phyloP scores from a whole-genome alignment of 64 coral and sea anemone genomes.

The Actinia tenebrosa region DNA sequence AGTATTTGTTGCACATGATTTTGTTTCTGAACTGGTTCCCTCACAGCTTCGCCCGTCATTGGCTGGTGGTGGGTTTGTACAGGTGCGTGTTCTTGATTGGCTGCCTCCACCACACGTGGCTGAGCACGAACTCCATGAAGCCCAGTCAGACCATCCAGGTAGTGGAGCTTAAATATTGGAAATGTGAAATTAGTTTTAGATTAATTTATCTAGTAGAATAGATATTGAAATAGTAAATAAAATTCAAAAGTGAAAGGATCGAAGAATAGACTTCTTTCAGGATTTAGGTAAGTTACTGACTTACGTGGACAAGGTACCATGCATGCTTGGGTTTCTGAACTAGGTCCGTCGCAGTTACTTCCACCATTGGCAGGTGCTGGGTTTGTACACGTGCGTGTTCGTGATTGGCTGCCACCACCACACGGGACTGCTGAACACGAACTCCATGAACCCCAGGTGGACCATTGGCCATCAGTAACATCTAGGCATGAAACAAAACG shows the following conservation, averaged over 20 bases:
- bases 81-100: neutral
- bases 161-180: no score
- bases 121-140: neutral
- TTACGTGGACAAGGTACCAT: neutral
- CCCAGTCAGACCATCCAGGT: neutral
- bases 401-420: conserved; percentile 19
- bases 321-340: neutral
- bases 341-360: no score
- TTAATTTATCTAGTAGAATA: no score
- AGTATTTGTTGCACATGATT: conserved; percentile 18
- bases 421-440: conserved; percentile 2
- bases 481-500: no score
- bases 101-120: conserved; percentile 20
- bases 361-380: conserved; percentile 5
- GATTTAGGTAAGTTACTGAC: neutral
- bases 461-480: neutral
- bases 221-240: no score
- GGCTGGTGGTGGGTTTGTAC: conserved; percentile 9
- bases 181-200: no score
- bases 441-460: conserved; percentile 2
- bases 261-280: neutral
- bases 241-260: no score
- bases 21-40: neutral
- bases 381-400: conserved; percentile 24
- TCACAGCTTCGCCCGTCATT: conserved; percentile 1